Evolutionary conservation across 2,888 invertebrate species (phyloP).

Genomic region (Andricus curvator): DNA sequence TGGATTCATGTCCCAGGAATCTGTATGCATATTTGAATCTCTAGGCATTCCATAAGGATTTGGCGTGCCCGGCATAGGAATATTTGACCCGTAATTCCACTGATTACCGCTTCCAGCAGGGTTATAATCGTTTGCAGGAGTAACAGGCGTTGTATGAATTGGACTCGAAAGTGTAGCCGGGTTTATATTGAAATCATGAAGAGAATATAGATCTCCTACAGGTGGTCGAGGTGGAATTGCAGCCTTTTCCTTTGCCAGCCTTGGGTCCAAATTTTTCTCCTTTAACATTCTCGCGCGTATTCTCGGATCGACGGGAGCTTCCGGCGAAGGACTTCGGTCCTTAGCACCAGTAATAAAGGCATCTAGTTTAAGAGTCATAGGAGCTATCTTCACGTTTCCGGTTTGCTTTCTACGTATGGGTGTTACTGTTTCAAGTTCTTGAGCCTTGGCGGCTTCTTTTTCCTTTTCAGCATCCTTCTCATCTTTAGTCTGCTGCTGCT

Average conservation of each 20-base stretch:
- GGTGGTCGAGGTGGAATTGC: conserved; percentile 4
- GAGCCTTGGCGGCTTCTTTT: background rate
- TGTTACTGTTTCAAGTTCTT: conserved; percentile 27
- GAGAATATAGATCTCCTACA: conserved; percentile 17
- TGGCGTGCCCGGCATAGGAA: background rate
- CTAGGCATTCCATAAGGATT: conserved; percentile 31
- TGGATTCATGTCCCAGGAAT: conserved; percentile 30
- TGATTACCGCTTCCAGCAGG: background rate
- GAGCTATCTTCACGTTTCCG: conserved; percentile 32
- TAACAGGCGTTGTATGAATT: background rate
- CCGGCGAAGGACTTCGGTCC: conserved; percentile 5
- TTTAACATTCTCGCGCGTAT: conserved; percentile 23
- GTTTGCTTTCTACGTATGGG: conserved; percentile 31
- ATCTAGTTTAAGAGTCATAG: conserved; percentile 36
- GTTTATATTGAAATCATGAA: conserved; percentile 21
- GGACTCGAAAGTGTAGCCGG: conserved; percentile 1
- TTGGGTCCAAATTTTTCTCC: conserved; percentile 32
- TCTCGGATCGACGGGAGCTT: conserved; percentile 11
- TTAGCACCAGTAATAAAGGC: conserved; percentile 34
- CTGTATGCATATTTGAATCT: conserved; percentile 1
- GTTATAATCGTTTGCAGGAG: background rate
- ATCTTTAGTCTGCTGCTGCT: background rate
- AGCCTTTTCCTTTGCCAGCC: conserved; percentile 6
- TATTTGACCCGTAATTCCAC: conserved; percentile 19
- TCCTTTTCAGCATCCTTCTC: conserved; percentile 25